Percentiles rank a stretch among this genome's conserved stretches.
These are phyloP conservation scores for Brachyalestes nurse DNA, from an alignment of 2,797 vertebrate genomes.

Conservation along the genomic window DNA sequence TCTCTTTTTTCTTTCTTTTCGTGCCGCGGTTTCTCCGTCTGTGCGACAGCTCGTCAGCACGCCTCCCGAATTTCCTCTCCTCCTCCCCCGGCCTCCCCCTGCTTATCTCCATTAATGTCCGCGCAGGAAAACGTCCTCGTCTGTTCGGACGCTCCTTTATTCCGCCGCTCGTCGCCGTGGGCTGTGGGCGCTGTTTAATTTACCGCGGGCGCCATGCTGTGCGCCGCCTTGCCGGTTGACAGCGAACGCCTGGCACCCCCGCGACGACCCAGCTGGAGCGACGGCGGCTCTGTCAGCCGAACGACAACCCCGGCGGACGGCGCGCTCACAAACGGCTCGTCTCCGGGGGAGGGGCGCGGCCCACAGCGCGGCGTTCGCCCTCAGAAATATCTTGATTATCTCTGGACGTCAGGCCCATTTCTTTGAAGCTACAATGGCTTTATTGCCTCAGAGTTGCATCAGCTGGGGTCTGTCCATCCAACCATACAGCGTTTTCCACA, in stretches of 20 bases:
- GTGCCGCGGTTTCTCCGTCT: constrained; percentile 54
- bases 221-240: constrained; percentile 30
- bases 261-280: constrained; percentile 15
- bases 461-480: neutral
- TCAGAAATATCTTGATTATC: constrained; percentile 29
- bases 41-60: constrained; percentile 49
- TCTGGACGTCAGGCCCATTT: neutral
- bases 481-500: constrained; percentile 19
- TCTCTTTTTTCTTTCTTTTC: constrained; percentile 52
- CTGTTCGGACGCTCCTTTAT: constrained; percentile 16
- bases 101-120: constrained; percentile 12
- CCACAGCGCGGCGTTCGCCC: neutral
- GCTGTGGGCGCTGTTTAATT: constrained; percentile 54
- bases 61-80: constrained; percentile 38
- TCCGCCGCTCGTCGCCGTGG: neutral
- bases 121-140: neutral
- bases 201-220: constrained; percentile 57
- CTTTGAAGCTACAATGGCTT: constrained; percentile 40
- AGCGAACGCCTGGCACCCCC: constrained; percentile 22
- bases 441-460: constrained; percentile 49
- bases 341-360: constrained; percentile 17
- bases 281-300: constrained; percentile 17
- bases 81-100: neutral
- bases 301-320: constrained; percentile 33
- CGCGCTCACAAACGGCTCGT: constrained; percentile 28